Conservation (phyloP, 2,113 vertebrate genomes). For the Aramus guarauna region DNA sequence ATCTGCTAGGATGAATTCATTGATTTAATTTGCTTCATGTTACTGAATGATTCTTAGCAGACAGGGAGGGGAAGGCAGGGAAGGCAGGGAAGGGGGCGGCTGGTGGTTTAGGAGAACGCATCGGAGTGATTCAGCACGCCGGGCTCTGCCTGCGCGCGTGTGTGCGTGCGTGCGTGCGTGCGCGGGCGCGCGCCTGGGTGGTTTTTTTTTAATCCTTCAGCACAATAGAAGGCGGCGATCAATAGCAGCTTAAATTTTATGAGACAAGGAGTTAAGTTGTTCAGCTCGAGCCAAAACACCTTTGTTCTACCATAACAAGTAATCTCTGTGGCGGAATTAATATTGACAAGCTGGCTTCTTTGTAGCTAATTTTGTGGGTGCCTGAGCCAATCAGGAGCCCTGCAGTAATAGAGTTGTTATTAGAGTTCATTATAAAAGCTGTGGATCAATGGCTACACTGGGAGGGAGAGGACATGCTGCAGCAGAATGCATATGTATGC, state of each 20-base stretch:
- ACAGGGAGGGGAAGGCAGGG: conserved; percentile 51
- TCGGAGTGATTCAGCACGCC: conserved; percentile 66
- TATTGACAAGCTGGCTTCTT: conserved; percentile 89
- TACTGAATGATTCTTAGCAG: conserved; percentile 84
- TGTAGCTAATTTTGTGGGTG: conserved; percentile 88
- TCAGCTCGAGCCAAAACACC: conserved; percentile 80
- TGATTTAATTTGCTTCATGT: conserved; percentile 99
- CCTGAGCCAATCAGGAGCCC: conserved; percentile 82
- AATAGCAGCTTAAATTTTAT: conserved; percentile 89
- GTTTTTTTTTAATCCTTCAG: conserved; percentile 70
- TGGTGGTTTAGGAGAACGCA: conserved; percentile 60
- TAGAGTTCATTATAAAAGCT: conserved; percentile 88
- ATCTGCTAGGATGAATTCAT: conserved; percentile 98
- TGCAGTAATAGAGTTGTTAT: conserved; percentile 90
- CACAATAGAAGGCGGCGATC: conserved; percentile 80
- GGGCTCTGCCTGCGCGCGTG: not conserved
- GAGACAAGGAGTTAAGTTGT: conserved; percentile 86
- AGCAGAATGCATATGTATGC: conserved; percentile 70
- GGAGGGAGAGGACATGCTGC: conserved; percentile 75
- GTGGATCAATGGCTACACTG: conserved; percentile 85
- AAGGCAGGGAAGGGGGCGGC: conserved; percentile 5
- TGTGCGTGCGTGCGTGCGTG: not conserved
- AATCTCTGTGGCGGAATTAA: conserved; percentile 84
- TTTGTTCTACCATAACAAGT: conserved; percentile 89
- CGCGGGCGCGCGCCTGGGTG: not conserved